Conservation (phyloP, 1,140 invertebrate genomes). For the Grapholita molesta region DNA sequence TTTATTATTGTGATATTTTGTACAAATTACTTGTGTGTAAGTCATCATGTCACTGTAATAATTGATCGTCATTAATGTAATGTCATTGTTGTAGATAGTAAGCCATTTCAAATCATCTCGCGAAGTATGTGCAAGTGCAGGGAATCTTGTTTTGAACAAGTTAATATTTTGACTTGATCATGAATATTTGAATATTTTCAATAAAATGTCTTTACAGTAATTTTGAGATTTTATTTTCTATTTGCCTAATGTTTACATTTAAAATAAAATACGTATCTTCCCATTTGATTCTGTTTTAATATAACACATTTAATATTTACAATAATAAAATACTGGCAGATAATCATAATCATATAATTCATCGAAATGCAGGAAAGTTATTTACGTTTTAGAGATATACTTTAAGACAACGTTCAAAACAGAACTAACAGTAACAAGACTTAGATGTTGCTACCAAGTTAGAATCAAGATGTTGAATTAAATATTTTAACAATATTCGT, state of each 20-base stretch:
- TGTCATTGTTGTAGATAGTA: slow-evolving; percentile 27
- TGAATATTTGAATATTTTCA: slow-evolving; percentile 50
- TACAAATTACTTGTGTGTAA: slow-evolving; percentile 66
- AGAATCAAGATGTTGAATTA: no score
- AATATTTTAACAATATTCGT: no score
- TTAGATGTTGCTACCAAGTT: no score
- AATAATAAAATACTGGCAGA: slow-evolving; percentile 71
- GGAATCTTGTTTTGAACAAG: slow-evolving; percentile 48
- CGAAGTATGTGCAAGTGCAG: slow-evolving; percentile 65
- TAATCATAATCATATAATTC: slow-evolving; percentile 47
- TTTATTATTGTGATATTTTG: slow-evolving; percentile 68
- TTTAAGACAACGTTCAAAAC: slow-evolving; percentile 3
- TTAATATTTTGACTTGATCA: slow-evolving; percentile 43
- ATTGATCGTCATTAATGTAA: slow-evolving; percentile 19
- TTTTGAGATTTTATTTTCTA: slow-evolving; percentile 20
- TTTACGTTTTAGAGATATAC: slow-evolving; percentile 15
- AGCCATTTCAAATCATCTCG: slow-evolving; percentile 22
- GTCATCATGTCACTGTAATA: slow-evolving; percentile 35
- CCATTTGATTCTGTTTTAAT: slow-evolving; percentile 65
- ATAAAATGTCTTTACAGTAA: slow-evolving; percentile 50
- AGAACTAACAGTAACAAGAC: slow-evolving; percentile 1
- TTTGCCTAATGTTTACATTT: not conserved
- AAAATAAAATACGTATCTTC: slow-evolving; percentile 42
- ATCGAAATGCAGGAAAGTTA: slow-evolving; percentile 41
- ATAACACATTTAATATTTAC: slow-evolving; percentile 72